These are phyloP conservation scores for Diachasma alloeum DNA, from an alignment of 1,140 invertebrate genomes.

Conservation along the genomic window DNA sequence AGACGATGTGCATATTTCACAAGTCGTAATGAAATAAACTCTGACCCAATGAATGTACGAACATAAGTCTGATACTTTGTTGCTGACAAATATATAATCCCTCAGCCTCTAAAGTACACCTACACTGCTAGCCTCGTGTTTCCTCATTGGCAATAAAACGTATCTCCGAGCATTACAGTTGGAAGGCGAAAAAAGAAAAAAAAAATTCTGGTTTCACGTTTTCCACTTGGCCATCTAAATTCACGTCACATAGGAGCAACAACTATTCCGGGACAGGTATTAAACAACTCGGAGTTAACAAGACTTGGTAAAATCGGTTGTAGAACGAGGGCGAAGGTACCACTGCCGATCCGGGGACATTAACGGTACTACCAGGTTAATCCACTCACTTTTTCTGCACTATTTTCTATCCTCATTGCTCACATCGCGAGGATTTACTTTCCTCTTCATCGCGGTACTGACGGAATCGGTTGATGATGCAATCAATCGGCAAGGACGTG, in stretches of 20 bases:
- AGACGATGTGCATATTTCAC: too few relatives aligned
- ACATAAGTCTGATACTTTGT: neutral
- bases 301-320: too few relatives aligned
- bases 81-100: neutral
- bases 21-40: neutral
- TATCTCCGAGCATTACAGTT: neutral
- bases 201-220: neutral
- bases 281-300: too few relatives aligned
- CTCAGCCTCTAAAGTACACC: neutral
- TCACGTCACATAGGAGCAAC: neutral
- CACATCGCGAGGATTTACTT: neutral
- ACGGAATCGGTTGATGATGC: slow-evolving; percentile 37
- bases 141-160: neutral
- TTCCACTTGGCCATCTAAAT: neutral
- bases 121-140: neutral
- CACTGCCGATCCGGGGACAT: neutral
- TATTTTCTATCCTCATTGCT: slow-evolving; percentile 2
- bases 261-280: neutral
- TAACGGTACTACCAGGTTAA: slow-evolving; percentile 23
- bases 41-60: neutral
- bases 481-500: slow-evolving; percentile 45
- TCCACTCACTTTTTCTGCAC: neutral
- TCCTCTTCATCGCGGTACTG: neutral
- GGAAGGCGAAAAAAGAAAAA: too few relatives aligned
- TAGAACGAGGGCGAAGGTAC: too few relatives aligned